A percentile compares a stretch with the other conserved stretches of the same genome.
phyloP scores from a whole-genome alignment of 2,113 vertebrate species.

The Seriola quinqueradiata region DNA sequence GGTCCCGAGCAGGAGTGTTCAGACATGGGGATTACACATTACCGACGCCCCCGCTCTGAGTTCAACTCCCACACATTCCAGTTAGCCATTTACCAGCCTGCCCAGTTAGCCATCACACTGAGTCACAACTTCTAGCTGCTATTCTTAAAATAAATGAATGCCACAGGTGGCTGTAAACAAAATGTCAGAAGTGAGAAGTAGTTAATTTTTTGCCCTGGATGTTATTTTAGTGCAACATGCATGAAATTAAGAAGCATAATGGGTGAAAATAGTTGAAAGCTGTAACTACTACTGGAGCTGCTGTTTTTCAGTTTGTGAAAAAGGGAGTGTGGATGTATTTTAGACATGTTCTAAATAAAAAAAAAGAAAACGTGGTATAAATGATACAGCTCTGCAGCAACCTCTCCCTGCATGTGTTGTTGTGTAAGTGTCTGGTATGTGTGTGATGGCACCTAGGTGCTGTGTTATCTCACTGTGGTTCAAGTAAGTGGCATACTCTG shows the following conservation, averaged over 20 bases:
- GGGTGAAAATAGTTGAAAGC: conserved; percentile 5
- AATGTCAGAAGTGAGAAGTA: conserved; percentile 22
- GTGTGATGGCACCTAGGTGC: conserved; percentile 71
- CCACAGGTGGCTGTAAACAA: conserved; percentile 47
- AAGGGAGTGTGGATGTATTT: neutral
- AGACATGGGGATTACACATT: conserved; percentile 74
- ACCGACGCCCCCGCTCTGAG: conserved; percentile 31
- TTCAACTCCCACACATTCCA: conserved; percentile 68
- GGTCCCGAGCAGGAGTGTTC: conserved; percentile 55
- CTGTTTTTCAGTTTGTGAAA: conserved; percentile 5
- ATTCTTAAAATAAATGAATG: conserved; percentile 48
- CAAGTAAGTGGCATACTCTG: conserved; percentile 61
- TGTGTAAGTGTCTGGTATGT: conserved; percentile 34
- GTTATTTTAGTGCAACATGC: neutral
- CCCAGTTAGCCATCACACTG: conserved; percentile 64
- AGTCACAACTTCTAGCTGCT: conserved; percentile 21
- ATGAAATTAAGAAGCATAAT: conserved; percentile 19
- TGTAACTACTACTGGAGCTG: neutral
- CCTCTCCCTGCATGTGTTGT: neutral
- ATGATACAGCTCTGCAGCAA: neutral
- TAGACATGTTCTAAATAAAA: neutral
- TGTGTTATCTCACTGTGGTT: conserved; percentile 67
- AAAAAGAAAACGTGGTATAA: neutral
- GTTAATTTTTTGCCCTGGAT: conserved; percentile 41
- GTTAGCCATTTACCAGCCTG: conserved; percentile 71